Base-by-base conservation (phyloP, 2,113 vertebrate species). In the Macroglossus sobrinus region DNA sequence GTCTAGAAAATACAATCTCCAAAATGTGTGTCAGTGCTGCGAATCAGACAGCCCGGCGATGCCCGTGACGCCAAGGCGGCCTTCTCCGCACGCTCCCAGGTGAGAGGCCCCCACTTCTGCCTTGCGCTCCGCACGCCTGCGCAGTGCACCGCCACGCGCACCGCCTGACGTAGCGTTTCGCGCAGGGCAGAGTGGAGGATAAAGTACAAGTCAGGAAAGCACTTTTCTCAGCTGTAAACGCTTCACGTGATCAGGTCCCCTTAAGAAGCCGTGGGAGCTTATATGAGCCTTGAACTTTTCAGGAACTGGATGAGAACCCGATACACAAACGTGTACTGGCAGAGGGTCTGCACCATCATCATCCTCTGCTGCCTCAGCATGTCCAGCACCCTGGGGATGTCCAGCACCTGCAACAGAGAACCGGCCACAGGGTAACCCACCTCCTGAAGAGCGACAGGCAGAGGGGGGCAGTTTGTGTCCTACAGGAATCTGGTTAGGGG, bases 271-370 rank as follows among this genome's bases (percentile, higher is more conserved):
- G 35, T 12, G 92, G 84, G 88, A 61, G 90, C 47, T 99, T 98
- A 99, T 93, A 99, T 99, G 96, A 99, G 99, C 97, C 99, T 98
- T 80, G 99, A 99, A 97, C 99, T 99, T 95, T 98, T 99, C 93
- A 99, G 99, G 98, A 99, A 99, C 98, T 99, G 99, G 96, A 99
- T 99, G 96, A 99, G 99, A 82, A 99, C 99, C 97, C 99, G 99
- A 98, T 99, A 99, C 94, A 99, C 98, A 4, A 99, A 99, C 18
- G 98, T 99, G 98, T 99, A 99, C 98, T 99, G 99, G 0, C 99
- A 98, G 85, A 99, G 98, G 0, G 99, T 99, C 98, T 99, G 99
- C 95, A 99, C 99, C 99, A 99, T 99, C 99, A 99, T 98, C 99
- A 99, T 99, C 16, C 99, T 99, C 98, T 99, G 99, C 38, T 98